These are phyloP conservation scores for Trichomycterus rosablanca DNA, from an alignment of 2,113 vertebrate genomes.

Conservation along the genomic window DNA sequence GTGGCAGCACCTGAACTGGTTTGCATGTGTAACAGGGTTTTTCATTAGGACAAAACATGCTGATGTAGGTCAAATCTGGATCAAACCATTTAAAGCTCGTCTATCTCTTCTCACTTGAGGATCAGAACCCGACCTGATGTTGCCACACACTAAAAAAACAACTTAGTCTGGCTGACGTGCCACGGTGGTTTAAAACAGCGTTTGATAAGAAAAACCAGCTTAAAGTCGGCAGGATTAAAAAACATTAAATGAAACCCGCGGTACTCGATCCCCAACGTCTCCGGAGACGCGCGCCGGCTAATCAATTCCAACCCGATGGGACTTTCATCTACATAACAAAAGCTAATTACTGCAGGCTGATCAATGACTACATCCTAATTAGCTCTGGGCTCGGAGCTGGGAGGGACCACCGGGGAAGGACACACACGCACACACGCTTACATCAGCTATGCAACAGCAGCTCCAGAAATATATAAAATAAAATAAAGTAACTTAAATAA, in stretches of 20 bases:
- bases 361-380: constrained; percentile 53
- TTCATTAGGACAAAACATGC: too few relatives aligned
- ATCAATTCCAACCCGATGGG: constrained; percentile 47
- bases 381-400: constrained; percentile 35
- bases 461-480: too few relatives aligned
- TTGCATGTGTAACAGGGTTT: too few relatives aligned
- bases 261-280: constrained; percentile 30
- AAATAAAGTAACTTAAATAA: too few relatives aligned
- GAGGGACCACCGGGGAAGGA: neutral
- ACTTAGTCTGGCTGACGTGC: constrained; percentile 13
- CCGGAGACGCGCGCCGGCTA: constrained; percentile 36
- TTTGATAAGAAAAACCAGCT: constrained; percentile 40
- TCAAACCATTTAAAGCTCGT: too few relatives aligned
- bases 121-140: too few relatives aligned
- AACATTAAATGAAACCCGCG: constrained; percentile 20
- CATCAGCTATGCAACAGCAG: neutral
- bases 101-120: too few relatives aligned
- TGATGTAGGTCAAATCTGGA: too few relatives aligned
- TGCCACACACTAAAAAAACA: too few relatives aligned
- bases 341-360: constrained; percentile 51
- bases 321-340: constrained; percentile 49
- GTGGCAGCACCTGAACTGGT: too few relatives aligned
- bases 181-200: constrained; percentile 30
- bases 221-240: neutral
- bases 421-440: neutral